Evolutionary conservation across 2,888 invertebrate species (phyloP).

Genomic region (Nemurella pictetii): DNA sequence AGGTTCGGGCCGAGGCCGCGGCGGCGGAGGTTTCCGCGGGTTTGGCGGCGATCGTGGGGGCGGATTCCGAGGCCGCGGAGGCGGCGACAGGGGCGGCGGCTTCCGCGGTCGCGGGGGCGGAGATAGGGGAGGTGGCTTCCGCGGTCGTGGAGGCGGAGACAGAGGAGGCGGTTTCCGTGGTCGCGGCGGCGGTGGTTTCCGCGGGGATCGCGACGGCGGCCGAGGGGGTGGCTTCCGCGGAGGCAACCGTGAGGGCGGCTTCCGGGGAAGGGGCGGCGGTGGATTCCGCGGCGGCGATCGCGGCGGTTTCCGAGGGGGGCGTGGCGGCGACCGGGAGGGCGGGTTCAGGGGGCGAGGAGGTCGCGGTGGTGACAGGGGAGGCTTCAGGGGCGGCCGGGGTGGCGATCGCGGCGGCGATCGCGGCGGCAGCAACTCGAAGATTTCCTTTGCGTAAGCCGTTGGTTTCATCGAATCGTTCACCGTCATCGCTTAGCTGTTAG

Average conservation of each 20-base stretch:
- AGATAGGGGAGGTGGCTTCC: constrained; percentile 16
- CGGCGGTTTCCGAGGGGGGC: neutral
- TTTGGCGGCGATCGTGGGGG: neutral
- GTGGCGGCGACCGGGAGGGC: neutral
- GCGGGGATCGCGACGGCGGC: constrained; percentile 17
- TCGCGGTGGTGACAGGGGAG: constrained; percentile 14
- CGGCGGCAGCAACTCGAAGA: neutral
- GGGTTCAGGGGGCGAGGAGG: neutral
- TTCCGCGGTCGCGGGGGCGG: constrained; percentile 24
- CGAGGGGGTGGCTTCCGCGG: constrained; percentile 20
- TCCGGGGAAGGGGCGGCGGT: constrained; percentile 26
- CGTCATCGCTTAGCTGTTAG: neutral
- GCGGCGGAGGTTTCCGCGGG: constrained; percentile 25
- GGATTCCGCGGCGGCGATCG: neutral
- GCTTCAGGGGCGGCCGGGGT: neutral
- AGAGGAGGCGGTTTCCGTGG: constrained; percentile 15
- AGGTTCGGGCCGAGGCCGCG: neutral
- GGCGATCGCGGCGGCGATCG: neutral
- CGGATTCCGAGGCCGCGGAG: neutral
- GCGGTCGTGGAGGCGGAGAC: constrained; percentile 19
- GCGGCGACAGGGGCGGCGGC: neutral
- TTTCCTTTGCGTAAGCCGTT: neutral
- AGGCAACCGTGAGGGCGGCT: constrained; percentile 22
- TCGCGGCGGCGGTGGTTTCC: neutral
- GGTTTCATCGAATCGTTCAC: neutral